These are phyloP conservation scores for Premnoplex brunnescens DNA, from an alignment of 2,797 vertebrate species.

Conservation along the genomic window DNA sequence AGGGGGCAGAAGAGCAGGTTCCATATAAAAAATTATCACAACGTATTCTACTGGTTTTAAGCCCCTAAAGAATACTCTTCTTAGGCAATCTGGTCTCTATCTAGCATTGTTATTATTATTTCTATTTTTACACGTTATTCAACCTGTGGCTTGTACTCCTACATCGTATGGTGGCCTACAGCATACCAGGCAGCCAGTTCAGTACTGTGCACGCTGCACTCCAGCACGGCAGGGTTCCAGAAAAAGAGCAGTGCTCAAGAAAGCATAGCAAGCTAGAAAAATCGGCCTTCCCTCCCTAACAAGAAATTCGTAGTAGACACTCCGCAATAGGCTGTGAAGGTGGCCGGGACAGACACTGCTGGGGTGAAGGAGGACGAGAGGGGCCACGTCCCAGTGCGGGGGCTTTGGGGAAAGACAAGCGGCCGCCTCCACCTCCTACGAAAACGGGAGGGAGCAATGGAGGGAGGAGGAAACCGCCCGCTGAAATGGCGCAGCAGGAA, in stretches of 20 bases:
- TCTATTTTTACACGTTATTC: neutral
- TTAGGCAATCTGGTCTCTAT: neutral
- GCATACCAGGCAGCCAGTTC: rapidly evolving
- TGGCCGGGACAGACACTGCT: neutral
- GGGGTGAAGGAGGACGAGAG: neutral
- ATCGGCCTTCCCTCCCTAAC: neutral
- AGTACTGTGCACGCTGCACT: neutral
- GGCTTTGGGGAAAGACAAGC: neutral
- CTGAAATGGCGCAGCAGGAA: conserved; percentile 3
- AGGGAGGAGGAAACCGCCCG: neutral
- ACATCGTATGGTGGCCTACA: neutral
- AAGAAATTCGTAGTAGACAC: neutral
- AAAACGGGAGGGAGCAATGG: neutral
- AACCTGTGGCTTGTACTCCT: neutral
- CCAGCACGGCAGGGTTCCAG: neutral
- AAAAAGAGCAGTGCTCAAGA: neutral
- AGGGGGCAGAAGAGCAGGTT: neutral
- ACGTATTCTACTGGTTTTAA: neutral
- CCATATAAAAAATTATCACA: neutral
- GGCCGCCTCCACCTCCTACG: neutral
- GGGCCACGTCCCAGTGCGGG: neutral
- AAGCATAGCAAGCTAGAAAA: neutral
- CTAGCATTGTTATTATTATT: neutral
- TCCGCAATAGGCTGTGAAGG: neutral
- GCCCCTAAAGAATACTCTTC: neutral